Evolutionary conservation across 30 jellyfish, hydroid and myxozoan species (phyloP), one percentile per base, ranked within the genome.

Genomic region (Catostylus mosaicus): DNA sequence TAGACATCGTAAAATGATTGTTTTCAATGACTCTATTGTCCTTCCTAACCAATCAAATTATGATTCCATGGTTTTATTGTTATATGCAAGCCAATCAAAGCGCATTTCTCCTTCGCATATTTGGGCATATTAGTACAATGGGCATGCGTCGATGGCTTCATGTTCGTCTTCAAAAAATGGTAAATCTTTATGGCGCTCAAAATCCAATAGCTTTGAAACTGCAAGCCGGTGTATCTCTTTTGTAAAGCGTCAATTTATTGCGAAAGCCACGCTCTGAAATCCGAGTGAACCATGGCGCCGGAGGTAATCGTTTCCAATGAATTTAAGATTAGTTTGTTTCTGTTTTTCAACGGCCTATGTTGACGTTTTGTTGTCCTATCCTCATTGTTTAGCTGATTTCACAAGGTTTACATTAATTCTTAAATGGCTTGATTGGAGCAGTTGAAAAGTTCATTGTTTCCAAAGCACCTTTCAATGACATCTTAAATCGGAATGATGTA

Each of bases 91-190:
- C 90, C 90, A 80, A 80, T 54, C 59, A 80, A 30, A 26, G 14
- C 16, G 69, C 52, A 14, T 31, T 34, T 20, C 24, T 11, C 20
- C 0, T 20, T n/a, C 51, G 47, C 90, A 80, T 66, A 82, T 82
- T 82, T 82, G 92, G 92, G 92, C 82, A 82, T 82, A 82, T 52
- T 60, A 67, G 79, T 64, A 68, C 86, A 82, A 56, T 46, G 84
- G 80, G 80, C 92, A 69, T 82, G 92, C 92, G 84, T 69, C 92
- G 66, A 82, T 57, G 86, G 91, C 91, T 70, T 65, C 92, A 67
- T 67, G 83, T 0, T 70, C 92, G 71, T 69, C 83, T 70, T 52
- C 86, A 82, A 82, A 82, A 82, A 82, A 82, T 80, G 92, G 84
- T 82, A 76, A 82, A 82, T 54, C 54, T 82, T 82, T 51, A 60